Evolutionary conservation across 2,797 vertebrate species (phyloP).

Genomic region (Pitangus sulphuratus): DNA sequence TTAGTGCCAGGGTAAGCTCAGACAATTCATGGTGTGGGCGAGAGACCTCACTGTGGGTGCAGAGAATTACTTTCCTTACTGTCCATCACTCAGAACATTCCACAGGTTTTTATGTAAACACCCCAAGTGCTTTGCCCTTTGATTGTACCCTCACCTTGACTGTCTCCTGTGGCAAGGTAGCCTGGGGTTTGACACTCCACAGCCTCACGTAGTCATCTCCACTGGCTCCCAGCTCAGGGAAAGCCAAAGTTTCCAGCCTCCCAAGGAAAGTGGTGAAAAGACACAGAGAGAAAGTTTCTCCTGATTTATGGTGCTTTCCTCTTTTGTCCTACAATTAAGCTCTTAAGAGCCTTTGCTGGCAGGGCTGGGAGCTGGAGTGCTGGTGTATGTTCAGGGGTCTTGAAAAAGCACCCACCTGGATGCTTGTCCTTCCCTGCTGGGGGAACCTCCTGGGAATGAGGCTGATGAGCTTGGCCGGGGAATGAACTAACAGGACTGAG

Average conservation of each 20-base stretch:
- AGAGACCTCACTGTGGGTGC: background rate
- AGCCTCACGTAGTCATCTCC: background rate
- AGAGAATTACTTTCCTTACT: background rate
- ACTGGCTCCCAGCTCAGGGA: background rate
- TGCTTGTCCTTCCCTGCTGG: background rate
- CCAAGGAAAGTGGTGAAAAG: background rate
- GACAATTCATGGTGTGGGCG: background rate
- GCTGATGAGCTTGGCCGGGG: background rate
- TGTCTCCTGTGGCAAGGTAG: background rate
- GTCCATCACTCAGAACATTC: background rate
- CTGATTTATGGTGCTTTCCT: conserved; percentile 44
- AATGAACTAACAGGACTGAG: background rate
- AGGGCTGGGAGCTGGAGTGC: background rate
- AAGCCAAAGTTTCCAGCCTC: background rate
- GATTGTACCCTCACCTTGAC: background rate
- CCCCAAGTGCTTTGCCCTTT: background rate
- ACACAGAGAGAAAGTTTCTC: background rate
- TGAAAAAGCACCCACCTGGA: background rate
- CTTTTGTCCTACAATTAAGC: background rate
- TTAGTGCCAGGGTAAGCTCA: background rate
- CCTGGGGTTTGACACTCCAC: background rate
- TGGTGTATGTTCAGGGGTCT: background rate
- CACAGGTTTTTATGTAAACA: background rate
- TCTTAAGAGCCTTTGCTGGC: background rate
- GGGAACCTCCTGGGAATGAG: background rate